phyloP scores from a whole-genome alignment of 2,113 vertebrate species.

The Sturnira hondurensis region DNA sequence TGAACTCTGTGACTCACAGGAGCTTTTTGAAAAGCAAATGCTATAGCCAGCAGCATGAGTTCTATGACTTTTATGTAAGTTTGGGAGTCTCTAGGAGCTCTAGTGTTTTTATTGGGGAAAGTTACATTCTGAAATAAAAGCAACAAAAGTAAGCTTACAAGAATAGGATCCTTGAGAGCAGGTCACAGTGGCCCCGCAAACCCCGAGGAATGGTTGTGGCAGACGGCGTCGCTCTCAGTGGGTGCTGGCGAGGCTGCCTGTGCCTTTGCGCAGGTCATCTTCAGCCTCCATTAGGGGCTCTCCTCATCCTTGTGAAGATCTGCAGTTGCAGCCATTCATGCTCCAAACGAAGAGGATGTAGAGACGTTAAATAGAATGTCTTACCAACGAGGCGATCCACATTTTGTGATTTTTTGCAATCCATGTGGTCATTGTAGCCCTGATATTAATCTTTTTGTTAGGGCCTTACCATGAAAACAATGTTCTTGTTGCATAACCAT shows the following conservation, averaged over 20 bases:
- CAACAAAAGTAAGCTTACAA: constrained; percentile 85
- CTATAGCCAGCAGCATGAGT: constrained; percentile 86
- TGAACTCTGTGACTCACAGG: constrained; percentile 67
- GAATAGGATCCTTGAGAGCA: constrained; percentile 89
- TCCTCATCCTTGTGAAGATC: constrained; percentile 73
- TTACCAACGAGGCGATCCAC: constrained; percentile 87
- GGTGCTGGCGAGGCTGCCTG: constrained; percentile 88
- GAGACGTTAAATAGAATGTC: constrained; percentile 87
- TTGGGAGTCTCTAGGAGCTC: constrained; percentile 88
- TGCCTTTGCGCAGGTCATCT: constrained; percentile 87
- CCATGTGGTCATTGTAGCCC: constrained; percentile 83
- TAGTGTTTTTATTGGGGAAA: constrained; percentile 91
- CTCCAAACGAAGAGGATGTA: constrained; percentile 88
- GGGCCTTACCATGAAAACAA: constrained; percentile 87
- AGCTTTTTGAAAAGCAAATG: constrained; percentile 69
- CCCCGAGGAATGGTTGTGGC: constrained; percentile 91
- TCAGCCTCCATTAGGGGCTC: constrained; percentile 76
- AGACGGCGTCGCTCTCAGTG: constrained; percentile 88
- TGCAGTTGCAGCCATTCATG: constrained; percentile 85
- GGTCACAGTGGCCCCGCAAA: constrained; percentile 88
- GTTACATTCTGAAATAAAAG: constrained; percentile 87
- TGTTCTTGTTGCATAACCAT: constrained; percentile 92
- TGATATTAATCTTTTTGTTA: constrained; percentile 90
- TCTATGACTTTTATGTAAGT: constrained; percentile 89
- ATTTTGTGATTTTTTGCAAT: constrained; percentile 87